phyloP scores from a whole-genome alignment of 2,113 vertebrate species.

The Neodon shergylaensis region DNA sequence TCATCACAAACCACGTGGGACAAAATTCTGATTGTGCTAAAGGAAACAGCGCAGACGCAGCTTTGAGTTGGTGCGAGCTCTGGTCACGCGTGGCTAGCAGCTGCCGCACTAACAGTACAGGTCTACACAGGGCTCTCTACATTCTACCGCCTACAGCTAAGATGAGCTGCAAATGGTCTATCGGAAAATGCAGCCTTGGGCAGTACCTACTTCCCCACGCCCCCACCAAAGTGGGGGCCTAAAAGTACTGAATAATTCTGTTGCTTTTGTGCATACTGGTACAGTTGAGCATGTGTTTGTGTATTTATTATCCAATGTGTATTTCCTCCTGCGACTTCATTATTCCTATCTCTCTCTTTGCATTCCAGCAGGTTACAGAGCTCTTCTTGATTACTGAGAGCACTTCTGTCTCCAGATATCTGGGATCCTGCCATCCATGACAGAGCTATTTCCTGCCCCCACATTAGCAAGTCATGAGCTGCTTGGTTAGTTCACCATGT shows the following conservation, averaged over 20 bases:
- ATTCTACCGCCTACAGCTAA: not conserved
- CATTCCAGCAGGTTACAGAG: not conserved
- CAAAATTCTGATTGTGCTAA: not conserved
- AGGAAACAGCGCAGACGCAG: not conserved
- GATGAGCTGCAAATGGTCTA: not conserved
- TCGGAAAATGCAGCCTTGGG: not conserved
- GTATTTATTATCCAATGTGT: not conserved
- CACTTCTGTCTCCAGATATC: not conserved
- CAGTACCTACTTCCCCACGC: not conserved
- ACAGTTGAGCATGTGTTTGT: not conserved
- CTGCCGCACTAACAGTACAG: not conserved
- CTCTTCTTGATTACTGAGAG: not conserved
- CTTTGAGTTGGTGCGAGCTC: not conserved
- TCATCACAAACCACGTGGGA: too few relatives aligned
- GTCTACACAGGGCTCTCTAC: not conserved
- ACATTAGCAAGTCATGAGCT: not conserved
- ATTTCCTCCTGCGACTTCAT: not conserved
- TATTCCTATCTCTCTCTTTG: not conserved
- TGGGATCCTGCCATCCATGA: not conserved
- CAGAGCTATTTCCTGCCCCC: too few relatives aligned
- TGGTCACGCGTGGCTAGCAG: not conserved
- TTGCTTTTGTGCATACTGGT: not conserved
- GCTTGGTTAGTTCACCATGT: too few relatives aligned
- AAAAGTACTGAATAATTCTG: not conserved
- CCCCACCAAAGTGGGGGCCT: not conserved